phyloP scores from a whole-genome alignment of 2,113 vertebrate genomes.

The Pionites leucogaster region DNA sequence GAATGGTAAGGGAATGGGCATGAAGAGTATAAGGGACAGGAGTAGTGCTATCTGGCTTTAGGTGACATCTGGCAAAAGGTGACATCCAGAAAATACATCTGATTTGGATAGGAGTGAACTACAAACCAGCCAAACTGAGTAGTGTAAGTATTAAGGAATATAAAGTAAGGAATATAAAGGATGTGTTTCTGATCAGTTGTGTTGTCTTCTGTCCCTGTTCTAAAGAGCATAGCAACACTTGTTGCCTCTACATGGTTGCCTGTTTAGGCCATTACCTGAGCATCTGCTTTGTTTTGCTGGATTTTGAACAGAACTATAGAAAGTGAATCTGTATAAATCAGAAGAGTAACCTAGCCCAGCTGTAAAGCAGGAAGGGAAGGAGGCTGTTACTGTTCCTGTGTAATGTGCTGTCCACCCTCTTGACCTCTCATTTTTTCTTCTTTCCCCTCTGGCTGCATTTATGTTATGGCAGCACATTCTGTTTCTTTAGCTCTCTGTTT shows the following conservation, averaged over 20 bases:
- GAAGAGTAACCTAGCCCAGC: neutral
- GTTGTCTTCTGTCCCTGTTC: neutral
- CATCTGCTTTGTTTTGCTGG: neutral
- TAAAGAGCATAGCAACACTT: neutral
- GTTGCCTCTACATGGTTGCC: neutral
- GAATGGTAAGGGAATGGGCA: neutral
- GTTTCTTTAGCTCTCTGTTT: neutral
- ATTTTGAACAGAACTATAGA: neutral
- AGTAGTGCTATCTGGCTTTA: neutral
- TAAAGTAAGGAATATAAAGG: neutral
- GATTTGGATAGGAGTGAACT: neutral
- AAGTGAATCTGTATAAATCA: neutral
- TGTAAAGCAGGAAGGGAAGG: neutral
- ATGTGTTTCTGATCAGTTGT: neutral
- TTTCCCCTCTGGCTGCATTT: neutral
- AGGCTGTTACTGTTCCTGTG: neutral
- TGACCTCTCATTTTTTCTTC: neutral
- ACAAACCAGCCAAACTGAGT: neutral
- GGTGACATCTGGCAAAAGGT: neutral
- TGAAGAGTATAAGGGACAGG: neutral
- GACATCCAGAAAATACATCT: neutral
- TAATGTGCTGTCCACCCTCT: neutral
- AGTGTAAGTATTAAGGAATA: neutral
- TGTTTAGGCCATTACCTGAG: neutral
- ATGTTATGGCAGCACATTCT: neutral